These are phyloP conservation scores for Marasmarcha lunaedactyla DNA, from an alignment of 2,888 invertebrate genomes.

Conservation along the genomic window DNA sequence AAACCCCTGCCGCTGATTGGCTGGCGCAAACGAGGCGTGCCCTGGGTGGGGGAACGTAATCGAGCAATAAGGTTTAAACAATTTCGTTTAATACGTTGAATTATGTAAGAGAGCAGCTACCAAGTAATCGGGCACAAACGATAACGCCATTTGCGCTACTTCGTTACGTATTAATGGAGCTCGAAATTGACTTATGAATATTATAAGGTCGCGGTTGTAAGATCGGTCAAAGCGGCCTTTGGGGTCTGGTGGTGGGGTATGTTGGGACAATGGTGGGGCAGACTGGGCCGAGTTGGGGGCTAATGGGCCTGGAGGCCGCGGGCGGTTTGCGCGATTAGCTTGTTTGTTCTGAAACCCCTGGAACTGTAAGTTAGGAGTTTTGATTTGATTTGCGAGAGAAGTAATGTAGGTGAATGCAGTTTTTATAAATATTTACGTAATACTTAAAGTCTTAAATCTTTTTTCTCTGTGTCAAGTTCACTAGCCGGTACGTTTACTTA, in stretches of 20 bases:
- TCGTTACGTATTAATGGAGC: slow-evolving; percentile 70
- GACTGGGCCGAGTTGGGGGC: slow-evolving; percentile 61
- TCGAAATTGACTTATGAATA: slow-evolving; percentile 72
- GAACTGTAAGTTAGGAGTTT: too few species aligned
- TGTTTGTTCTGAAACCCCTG: slow-evolving; percentile 39
- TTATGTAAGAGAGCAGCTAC: slow-evolving; percentile 69
- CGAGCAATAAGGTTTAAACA: slow-evolving; percentile 72
- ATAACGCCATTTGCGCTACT: slow-evolving; percentile 71
- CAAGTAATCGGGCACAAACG: slow-evolving; percentile 71
- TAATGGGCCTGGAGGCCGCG: slow-evolving; percentile 44
- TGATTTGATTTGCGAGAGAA: too few species aligned
- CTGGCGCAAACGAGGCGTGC: slow-evolving; percentile 56
- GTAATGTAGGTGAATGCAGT: too few species aligned
- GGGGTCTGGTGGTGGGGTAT: slow-evolving; percentile 37
- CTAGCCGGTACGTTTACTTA: too few species aligned
- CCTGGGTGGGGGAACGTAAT: slow-evolving; percentile 65
- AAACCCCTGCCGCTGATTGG: slow-evolving; percentile 42
- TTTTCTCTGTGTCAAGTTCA: too few species aligned
- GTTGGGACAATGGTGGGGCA: slow-evolving; percentile 62
- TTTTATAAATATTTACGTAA: too few species aligned
- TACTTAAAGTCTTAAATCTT: too few species aligned
- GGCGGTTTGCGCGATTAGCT: slow-evolving; percentile 45
- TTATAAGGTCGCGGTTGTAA: slow-evolving; percentile 60
- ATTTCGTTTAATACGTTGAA: slow-evolving; percentile 73
- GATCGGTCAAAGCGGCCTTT: slow-evolving; percentile 62